These are phyloP conservation scores for Zaprionus tsacasi DNA, from an alignment of 1,140 invertebrate genomes.

Conservation along the genomic window DNA sequence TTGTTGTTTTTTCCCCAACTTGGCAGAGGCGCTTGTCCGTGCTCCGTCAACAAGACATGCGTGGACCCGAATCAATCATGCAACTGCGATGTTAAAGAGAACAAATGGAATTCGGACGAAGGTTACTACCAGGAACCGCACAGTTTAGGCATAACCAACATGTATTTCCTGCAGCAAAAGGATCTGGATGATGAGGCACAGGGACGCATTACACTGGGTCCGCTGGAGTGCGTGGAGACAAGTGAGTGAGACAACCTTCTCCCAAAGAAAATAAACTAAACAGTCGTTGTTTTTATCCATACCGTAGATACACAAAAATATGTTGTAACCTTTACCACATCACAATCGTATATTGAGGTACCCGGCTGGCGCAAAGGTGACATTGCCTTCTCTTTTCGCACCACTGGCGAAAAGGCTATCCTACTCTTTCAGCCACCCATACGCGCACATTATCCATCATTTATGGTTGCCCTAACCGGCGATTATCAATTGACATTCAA, in stretches of 20 bases:
- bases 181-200: slow-evolving; percentile 92
- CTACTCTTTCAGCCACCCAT: slow-evolving; percentile 95
- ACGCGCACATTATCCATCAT: slow-evolving; percentile 93
- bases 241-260: slow-evolving; percentile 87
- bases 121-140: slow-evolving; percentile 91
- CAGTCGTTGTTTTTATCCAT: slow-evolving; percentile 10
- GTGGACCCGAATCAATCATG: slow-evolving; percentile 92
- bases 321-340: slow-evolving; percentile 96
- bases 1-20: slow-evolving; percentile 31
- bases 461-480: slow-evolving; percentile 94
- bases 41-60: slow-evolving; percentile 91
- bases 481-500: slow-evolving; percentile 95
- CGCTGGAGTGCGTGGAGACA: slow-evolving; percentile 96
- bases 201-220: slow-evolving; percentile 94
- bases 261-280: slow-evolving; percentile 1
- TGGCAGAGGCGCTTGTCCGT: slow-evolving; percentile 87
- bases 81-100: slow-evolving; percentile 93
- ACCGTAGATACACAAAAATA: slow-evolving; percentile 93
- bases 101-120: slow-evolving; percentile 94
- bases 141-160: slow-evolving; percentile 94
- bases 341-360: slow-evolving; percentile 95
- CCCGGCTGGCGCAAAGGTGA: slow-evolving; percentile 96
- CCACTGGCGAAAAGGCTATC: slow-evolving; percentile 94
- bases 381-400: slow-evolving; percentile 96
- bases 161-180: slow-evolving; percentile 94